phyloP scores from a whole-genome alignment of 1,140 invertebrate genomes.

The Drosophila setifemur region DNA sequence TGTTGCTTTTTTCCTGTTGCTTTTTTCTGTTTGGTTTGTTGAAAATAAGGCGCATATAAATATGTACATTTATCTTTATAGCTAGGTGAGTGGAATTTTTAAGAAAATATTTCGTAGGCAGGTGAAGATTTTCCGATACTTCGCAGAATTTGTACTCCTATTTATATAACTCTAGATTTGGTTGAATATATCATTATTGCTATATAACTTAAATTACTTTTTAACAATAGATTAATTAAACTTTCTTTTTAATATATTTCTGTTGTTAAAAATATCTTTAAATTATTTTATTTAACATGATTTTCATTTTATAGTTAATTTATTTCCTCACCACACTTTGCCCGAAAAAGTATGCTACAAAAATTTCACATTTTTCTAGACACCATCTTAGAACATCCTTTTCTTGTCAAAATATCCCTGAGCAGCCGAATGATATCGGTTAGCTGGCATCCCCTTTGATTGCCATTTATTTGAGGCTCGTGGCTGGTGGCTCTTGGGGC shows the following conservation, averaged over 20 bases:
- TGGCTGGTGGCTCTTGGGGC: conserved; percentile 43
- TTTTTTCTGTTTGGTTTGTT: conserved; percentile 13
- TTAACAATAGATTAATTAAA: no score
- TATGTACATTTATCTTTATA: conserved; percentile 11
- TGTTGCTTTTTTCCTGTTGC: neutral
- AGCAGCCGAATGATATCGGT: conserved; percentile 5
- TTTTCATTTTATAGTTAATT: neutral
- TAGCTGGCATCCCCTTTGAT: conserved; percentile 29
- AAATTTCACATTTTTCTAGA: neutral
- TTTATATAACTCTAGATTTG: no score
- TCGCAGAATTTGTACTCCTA: no score
- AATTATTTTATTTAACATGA: neutral
- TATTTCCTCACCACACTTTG: neutral
- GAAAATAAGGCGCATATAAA: conserved; percentile 29
- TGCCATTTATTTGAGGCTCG: conserved; percentile 70
- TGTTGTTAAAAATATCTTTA: no score
- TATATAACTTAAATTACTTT: no score
- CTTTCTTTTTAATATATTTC: no score
- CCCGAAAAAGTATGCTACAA: neutral
- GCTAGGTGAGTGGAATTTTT: neutral
- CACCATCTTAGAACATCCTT: neutral
- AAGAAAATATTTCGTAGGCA: no score
- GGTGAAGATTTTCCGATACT: neutral
- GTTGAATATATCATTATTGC: no score
- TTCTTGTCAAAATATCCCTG: neutral